These are phyloP conservation scores for Vulpes ferrilata DNA, from an alignment of 2,113 vertebrate genomes.

Conservation along the genomic window DNA sequence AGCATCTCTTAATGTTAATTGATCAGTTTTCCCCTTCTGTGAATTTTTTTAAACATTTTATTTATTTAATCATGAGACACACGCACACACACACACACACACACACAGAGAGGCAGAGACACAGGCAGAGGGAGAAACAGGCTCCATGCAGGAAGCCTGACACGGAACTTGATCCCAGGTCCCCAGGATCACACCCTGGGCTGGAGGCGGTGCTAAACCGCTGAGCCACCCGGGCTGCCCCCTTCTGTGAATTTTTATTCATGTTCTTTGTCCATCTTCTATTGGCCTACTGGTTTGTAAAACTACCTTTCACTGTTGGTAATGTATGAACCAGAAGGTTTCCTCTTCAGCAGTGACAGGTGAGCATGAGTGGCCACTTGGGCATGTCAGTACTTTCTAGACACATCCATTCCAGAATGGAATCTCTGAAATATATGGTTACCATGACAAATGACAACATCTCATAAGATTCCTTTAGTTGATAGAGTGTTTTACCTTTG, in stretches of 20 bases:
- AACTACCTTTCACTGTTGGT: neutral
- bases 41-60: no score
- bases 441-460: constrained; percentile 58
- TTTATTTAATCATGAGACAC: no score
- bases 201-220: no score
- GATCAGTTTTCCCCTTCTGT: no score
- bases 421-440: constrained; percentile 58
- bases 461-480: neutral
- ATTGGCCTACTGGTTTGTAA: neutral
- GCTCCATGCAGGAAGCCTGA: no score
- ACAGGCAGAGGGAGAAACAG: no score
- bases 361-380: neutral
- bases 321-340: neutral
- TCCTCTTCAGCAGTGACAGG: neutral
- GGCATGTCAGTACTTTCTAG: neutral
- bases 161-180: no score
- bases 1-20: neutral
- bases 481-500: neutral
- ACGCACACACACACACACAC: no score
- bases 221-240: no score
- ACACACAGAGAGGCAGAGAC: no score
- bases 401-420: constrained; percentile 54
- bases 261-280: neutral
- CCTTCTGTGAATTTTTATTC: neutral
- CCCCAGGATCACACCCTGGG: no score